Evolutionary conservation across 2,888 invertebrate genomes (phyloP).

Genomic region (Trissonchulus sp.): DNA sequence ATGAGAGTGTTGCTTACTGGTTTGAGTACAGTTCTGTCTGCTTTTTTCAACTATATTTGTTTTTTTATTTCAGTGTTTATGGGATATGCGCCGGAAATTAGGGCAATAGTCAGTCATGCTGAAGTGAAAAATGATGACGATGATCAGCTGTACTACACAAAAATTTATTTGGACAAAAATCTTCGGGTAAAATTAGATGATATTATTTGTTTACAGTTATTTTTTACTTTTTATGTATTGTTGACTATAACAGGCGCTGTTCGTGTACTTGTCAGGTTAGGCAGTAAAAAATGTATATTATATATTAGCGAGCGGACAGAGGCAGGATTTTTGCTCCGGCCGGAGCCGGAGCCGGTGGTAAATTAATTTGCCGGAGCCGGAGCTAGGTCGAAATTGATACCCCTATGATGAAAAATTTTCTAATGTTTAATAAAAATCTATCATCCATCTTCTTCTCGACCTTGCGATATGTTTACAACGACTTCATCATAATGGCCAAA

Average conservation of each 20-base stretch:
- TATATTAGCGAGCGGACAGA: no score
- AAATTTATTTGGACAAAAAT: constrained; percentile 70
- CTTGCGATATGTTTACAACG: no score
- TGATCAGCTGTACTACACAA: constrained; percentile 89
- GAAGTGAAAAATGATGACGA: constrained; percentile 70
- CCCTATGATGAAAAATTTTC: no score
- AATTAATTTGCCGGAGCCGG: no score
- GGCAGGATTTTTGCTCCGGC: no score
- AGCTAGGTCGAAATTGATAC: no score
- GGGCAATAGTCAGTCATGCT: constrained; percentile 63
- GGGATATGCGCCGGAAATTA: constrained; percentile 73
- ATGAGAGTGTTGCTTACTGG: no score
- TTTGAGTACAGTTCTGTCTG: not conserved
- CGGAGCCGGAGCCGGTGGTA: no score
- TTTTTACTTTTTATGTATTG: not conserved
- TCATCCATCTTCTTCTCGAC: no score
- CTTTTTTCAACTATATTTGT: not conserved
- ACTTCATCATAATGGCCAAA: no score
- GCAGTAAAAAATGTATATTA: not conserved
- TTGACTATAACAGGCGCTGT: not conserved
- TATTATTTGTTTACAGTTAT: not conserved
- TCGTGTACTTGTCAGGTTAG: not conserved
- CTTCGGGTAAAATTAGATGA: constrained; percentile 58
- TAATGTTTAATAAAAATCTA: no score
- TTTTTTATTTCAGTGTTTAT: constrained; percentile 55